Conservation (phyloP, 2,888 invertebrate species). For the Lingula anatina region DNA sequence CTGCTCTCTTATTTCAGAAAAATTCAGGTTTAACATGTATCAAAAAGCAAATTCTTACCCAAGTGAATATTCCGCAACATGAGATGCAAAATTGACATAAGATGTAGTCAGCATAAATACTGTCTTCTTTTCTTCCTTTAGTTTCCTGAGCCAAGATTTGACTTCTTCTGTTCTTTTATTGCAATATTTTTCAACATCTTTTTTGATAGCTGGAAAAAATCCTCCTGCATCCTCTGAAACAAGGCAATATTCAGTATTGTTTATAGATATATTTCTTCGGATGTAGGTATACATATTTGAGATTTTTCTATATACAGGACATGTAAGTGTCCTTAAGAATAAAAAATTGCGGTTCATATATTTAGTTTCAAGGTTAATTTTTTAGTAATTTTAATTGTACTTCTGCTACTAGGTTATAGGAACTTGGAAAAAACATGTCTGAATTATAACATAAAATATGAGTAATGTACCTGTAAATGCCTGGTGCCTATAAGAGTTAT, state of each 20-base stretch:
- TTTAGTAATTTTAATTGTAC: too few species aligned
- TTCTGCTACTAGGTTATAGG: too few species aligned
- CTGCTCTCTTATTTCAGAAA: too few species aligned
- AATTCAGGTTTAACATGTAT: too few species aligned
- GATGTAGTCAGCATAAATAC: constrained; percentile 71
- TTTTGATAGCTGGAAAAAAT: constrained; percentile 62
- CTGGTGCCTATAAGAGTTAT: constrained; percentile 58
- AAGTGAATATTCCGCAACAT: constrained; percentile 62
- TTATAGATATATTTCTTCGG: neutral
- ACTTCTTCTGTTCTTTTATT: constrained; percentile 53
- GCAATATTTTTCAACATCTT: constrained; percentile 60
- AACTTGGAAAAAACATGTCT: too few species aligned
- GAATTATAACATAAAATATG: constrained; percentile 1
- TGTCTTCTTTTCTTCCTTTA: constrained; percentile 58
- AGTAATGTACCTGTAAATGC: constrained; percentile 24
- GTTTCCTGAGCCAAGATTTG: constrained; percentile 59
- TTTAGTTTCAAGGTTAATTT: too few species aligned
- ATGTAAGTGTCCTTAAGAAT: too few species aligned
- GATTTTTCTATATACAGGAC: too few species aligned
- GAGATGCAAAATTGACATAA: constrained; percentile 65
- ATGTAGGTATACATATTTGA: neutral
- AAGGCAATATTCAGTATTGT: neutral
- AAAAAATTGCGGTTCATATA: too few species aligned
- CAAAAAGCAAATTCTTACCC: too few species aligned
- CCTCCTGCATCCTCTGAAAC: constrained; percentile 55